Base-by-base conservation (phyloP, 2,888 invertebrate species). In the Lasioglossum pauxillum region DNA sequence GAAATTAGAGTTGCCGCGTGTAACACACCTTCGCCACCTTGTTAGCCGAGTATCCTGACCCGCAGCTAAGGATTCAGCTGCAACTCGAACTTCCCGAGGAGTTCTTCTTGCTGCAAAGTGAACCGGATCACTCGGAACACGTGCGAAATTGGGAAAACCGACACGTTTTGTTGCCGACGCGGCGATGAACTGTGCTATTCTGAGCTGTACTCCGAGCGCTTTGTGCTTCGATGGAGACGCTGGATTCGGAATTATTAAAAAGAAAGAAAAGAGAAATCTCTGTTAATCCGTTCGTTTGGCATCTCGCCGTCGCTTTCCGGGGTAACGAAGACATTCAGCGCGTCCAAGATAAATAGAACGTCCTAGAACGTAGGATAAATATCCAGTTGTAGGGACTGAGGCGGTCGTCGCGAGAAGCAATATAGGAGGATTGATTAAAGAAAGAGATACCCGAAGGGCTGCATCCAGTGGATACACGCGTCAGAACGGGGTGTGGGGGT, bases 341-440 rank as follows among this genome's bases (percentile, higher is more conserved):
- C 10, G 67, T 23, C 23, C 23, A 69, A 38, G 38, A 69, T 35
- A 69, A 67, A 67, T 67, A 67, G 35, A 67, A 19, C 10, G 35
- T 67, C 35, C 35, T 67, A n/a, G n/a, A n/a, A n/a, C n/a, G 35
- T 67, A 67, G 67, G 19, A 67, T 67, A 35, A 38, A 69, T 38
- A 69, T 69, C 67, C 67, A 1, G 35, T 23, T 64, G 57, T 57
- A n/a, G 12, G 57, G 57, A 4, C 12, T 57, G 10, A 57, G 64
- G 31, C 64, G 64, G 16, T 27, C 16, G 64, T 35, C 67, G 41
- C 71, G 23, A 8, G 23, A 69, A 71, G 38, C 38, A 41, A 71
- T 41, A 41, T 41, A 71, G n/a, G n/a, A 71, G 41, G 71, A 71
- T 41, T 71, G 71, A 71, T 71, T 41, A n/a, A 46, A 49, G 76